Base-by-base conservation (phyloP, 2,888 invertebrate genomes). In the Minunthozetes semirufus region DNA sequence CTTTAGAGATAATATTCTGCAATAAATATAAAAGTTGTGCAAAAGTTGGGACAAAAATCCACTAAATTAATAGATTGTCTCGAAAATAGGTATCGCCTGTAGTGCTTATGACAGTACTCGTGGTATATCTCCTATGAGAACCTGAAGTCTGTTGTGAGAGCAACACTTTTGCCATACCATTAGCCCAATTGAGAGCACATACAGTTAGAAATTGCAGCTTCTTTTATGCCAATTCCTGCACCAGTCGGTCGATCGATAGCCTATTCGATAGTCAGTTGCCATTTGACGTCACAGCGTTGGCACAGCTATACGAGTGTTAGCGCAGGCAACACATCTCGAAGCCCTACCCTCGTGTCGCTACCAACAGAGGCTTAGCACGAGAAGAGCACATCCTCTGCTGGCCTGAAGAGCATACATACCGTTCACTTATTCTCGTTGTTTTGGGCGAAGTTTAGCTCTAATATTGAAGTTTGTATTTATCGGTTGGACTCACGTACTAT, bases 251-350 rank as follows among this genome's bases (percentile, higher is more conserved):
- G 19, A 50, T 50, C n/a, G 50, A 19, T 50, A 19, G 19, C n/a
- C 33, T n/a, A 8, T 66, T 50, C n/a, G 50, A 19, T 50, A 19
- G 19, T 50, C 33, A 33, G n/a, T 66, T n/a, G 33, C 38, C 33
- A 27, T 38, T 66, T 66, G 63, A 33, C 63, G 63, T 66, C 63
- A 66, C 61, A 61, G 19, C 42, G 11, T 53, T 53, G 53, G 53
- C 53, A 22, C n/a, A 42, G 42, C n/a, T 50, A 50, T 50, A n/a
- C 50, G 1, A 9, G n/a, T n/a, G 50, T 13, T 9, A 42, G 50
- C 50, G 50, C 50, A 50, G 50, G 50, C 50, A n/a, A 19, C 33
- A 50, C 50, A 42, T 42, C 42, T n/a, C 19, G n/a, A 50, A 19
- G 50, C 50, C 50, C 50, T 50, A 19, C 50, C 50, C 50, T 19